Evolutionary conservation across 2,888 invertebrate genomes (phyloP).

Genomic region (Unio pictorum): DNA sequence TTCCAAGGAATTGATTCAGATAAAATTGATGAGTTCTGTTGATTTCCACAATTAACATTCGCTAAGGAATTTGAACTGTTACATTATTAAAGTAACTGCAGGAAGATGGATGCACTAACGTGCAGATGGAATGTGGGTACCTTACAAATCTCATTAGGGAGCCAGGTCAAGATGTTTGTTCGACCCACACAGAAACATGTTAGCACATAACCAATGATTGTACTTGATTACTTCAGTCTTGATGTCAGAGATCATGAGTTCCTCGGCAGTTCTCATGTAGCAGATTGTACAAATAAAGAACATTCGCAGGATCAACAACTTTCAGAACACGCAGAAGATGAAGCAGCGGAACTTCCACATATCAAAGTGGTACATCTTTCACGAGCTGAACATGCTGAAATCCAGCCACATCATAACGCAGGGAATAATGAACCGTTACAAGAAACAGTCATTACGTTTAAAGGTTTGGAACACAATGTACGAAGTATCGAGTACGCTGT

Average conservation of each 20-base stretch:
- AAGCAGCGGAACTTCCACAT: no score
- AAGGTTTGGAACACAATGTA: no score
- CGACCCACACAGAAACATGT: constrained; percentile 16
- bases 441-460: no score
- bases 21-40: background rate
- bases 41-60: constrained; percentile 11
- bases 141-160: constrained; percentile 12
- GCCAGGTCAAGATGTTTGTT: constrained; percentile 17
- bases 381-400: no score
- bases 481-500: no score
- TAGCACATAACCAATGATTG: background rate
- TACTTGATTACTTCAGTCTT: background rate
- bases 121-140: constrained; percentile 13
- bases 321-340: no score
- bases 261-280: background rate
- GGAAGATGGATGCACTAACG: constrained; percentile 7
- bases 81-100: constrained; percentile 14
- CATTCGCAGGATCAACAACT: no score
- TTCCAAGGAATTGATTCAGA: no score
- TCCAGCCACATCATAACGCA: no score
- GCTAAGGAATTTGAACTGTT: constrained; percentile 22
- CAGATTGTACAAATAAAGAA: background rate
- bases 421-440: no score
- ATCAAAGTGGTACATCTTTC: no score
- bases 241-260: constrained; percentile 11